These are phyloP conservation scores for Conistra vaccinii DNA, from an alignment of 2,888 invertebrate genomes.

Conservation along the genomic window DNA sequence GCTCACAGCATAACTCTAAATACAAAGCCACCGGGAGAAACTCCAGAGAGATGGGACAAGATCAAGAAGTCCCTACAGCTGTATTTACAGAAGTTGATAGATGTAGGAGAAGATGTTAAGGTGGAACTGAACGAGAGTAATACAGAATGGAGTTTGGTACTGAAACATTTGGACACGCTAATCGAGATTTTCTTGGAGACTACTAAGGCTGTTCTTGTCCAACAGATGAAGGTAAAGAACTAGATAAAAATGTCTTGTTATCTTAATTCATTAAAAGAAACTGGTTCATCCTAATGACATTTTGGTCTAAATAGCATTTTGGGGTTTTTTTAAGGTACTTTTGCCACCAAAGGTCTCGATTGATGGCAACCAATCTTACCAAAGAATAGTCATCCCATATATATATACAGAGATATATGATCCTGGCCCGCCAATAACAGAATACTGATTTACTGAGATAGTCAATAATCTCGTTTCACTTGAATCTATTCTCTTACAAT, in stretches of 20 bases:
- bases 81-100: conserved; percentile 87
- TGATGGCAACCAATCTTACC: background rate
- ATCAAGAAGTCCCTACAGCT: conserved; percentile 86
- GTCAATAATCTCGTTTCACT: no score
- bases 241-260: background rate
- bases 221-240: conserved; percentile 90
- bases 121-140: conserved; percentile 85
- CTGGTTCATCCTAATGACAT: no score
- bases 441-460: no score
- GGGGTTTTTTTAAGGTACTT: background rate
- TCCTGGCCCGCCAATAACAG: background rate
- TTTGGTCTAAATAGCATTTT: background rate
- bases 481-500: conserved; percentile 1
- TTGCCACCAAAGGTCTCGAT: background rate
- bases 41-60: conserved; percentile 88
- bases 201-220: conserved; percentile 90
- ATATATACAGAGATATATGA: background rate
- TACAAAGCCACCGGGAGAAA: conserved; percentile 88
- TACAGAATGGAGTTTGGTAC: conserved; percentile 83
- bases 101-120: conserved; percentile 88
- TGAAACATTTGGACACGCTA: conserved; percentile 87
- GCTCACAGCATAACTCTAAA: conserved; percentile 89
- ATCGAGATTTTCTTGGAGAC: conserved; percentile 90
- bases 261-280: background rate
- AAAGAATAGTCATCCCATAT: background rate